These are phyloP conservation scores for Biston betularia DNA, from an alignment of 2,888 invertebrate genomes.

Conservation along the genomic window DNA sequence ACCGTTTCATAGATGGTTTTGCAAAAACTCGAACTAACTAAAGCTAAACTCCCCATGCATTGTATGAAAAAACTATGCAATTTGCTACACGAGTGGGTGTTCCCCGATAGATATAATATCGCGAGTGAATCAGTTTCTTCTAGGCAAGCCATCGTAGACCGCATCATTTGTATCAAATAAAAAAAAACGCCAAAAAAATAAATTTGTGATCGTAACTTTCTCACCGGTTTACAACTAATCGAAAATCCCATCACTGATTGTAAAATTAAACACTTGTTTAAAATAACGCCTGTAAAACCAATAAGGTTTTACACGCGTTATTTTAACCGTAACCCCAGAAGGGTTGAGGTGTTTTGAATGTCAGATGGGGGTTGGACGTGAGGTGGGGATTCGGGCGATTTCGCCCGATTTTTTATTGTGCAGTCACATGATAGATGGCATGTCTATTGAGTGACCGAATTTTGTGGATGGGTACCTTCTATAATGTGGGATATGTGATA, in stretches of 20 bases:
- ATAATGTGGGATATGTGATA: slow-evolving; percentile 11
- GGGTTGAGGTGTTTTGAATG: slow-evolving; percentile 32
- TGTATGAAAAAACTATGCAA: too few species aligned
- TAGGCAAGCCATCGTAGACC: too few species aligned
- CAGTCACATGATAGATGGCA: slow-evolving; percentile 34
- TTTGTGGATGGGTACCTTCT: slow-evolving; percentile 7
- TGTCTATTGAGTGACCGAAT: slow-evolving; percentile 25
- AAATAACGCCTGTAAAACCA: too few species aligned
- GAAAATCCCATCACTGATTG: neutral
- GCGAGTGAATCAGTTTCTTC: too few species aligned
- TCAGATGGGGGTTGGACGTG: slow-evolving; percentile 19
- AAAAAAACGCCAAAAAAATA: too few species aligned
- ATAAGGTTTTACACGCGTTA: slow-evolving; percentile 26
- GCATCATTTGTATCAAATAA: too few species aligned
- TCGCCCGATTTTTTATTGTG: slow-evolving; percentile 32
- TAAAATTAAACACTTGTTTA: neutral
- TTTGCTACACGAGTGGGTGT: too few species aligned
- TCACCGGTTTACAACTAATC: neutral
- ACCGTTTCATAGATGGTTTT: too few species aligned
- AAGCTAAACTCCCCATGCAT: too few species aligned
- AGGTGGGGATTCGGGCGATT: slow-evolving; percentile 5
- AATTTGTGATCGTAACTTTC: too few species aligned
- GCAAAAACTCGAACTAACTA: too few species aligned
- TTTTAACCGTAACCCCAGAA: slow-evolving; percentile 22
- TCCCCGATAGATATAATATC: too few species aligned